Percentiles rank a stretch among this genome's conserved stretches.
phyloP scores from a whole-genome alignment of 2,888 invertebrate genomes.

The Nemoura dubitans region DNA sequence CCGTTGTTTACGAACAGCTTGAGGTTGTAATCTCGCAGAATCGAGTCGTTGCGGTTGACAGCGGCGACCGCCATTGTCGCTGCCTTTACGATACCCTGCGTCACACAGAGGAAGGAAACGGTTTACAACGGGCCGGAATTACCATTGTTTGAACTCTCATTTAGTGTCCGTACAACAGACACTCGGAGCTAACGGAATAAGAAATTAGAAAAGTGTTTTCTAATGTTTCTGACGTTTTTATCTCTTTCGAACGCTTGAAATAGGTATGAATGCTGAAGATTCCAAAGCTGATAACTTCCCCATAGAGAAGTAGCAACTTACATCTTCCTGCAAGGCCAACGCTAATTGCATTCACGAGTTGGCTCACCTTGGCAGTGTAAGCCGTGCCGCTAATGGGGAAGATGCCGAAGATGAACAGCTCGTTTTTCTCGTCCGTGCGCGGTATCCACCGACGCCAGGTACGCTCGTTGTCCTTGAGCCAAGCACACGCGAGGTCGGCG shows the following conservation, averaged over 20 bases:
- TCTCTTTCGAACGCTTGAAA: no score
- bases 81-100: constrained; percentile 59
- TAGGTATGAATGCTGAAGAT: no score
- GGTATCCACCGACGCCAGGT: constrained; percentile 64
- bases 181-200: no score
- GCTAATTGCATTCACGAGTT: no score
- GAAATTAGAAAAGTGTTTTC: no score
- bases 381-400: constrained; percentile 72
- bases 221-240: no score
- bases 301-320: no score
- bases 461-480: constrained; percentile 66
- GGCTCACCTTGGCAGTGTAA: constrained; percentile 62
- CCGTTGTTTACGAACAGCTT: constrained; percentile 69
- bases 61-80: constrained; percentile 70
- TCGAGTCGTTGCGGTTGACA: constrained; percentile 67
- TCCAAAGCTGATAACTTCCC: no score
- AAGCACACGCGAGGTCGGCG: constrained; percentile 67
- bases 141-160: no score
- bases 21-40: constrained; percentile 71
- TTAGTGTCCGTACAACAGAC: no score
- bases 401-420: constrained; percentile 72
- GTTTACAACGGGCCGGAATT: no score
- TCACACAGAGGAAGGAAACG: no score
- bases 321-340: background rate
- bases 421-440: constrained; percentile 58